phyloP scores from a whole-genome alignment of 2,797 vertebrate species.

The Liasis olivaceus region DNA sequence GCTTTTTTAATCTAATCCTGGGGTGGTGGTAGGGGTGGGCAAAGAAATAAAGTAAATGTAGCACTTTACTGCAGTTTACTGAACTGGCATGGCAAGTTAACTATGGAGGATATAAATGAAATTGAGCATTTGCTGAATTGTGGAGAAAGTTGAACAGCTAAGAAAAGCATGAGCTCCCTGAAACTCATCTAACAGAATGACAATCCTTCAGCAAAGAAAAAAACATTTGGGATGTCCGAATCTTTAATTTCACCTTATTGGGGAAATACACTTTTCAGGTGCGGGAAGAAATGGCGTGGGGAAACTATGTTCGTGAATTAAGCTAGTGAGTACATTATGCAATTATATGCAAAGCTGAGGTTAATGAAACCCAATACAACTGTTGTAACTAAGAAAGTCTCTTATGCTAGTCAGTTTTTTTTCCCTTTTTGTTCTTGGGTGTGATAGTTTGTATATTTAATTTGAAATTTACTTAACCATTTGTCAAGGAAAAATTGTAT shows the following conservation, averaged over 20 bases:
- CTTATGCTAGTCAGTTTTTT: too few species aligned
- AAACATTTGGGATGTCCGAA: neutral
- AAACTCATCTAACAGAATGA: neutral
- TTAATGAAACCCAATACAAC: too few species aligned
- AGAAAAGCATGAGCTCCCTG: neutral
- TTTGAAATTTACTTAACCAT: too few species aligned
- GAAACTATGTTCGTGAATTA: too few species aligned
- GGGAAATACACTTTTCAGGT: neutral
- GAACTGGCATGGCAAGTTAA: neutral
- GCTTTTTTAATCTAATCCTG: neutral
- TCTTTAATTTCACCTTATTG: neutral
- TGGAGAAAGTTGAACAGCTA: neutral
- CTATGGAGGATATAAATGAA: neutral
- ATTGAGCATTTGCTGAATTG: neutral
- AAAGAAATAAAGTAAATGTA: neutral
- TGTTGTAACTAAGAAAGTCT: too few species aligned
- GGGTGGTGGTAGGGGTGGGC: neutral
- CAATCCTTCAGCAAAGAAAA: neutral
- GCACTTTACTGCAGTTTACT: neutral
- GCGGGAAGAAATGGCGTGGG: too few species aligned
- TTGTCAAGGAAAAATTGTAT: too few species aligned
- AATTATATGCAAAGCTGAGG: too few species aligned
- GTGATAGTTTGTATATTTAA: too few species aligned
- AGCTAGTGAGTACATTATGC: too few species aligned
- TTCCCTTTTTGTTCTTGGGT: too few species aligned